Evolutionary conservation across 2,888 invertebrate genomes (phyloP), one percentile per base, ranked within the genome.

Genomic region (Eristalinus sepulchralis): DNA sequence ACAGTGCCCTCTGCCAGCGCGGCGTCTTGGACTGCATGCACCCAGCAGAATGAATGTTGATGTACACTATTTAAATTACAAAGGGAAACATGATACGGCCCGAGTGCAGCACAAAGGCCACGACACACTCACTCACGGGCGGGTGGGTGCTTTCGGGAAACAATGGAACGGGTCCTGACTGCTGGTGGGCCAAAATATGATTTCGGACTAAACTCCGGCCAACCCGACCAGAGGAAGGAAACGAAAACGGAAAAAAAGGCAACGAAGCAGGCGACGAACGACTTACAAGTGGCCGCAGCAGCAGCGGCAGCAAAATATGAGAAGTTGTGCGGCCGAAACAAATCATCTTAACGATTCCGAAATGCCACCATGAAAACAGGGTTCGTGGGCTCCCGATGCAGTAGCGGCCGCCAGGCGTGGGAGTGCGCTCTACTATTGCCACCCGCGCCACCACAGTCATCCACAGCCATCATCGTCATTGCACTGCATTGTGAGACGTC

Each of bases 171-270:
- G 73, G 83, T 75, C 78, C 86, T 71, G 86, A 82, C 83, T 83
- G 86, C 86, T 86, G 86, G 82, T 86, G 86, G 86, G 78, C 86
- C 86, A 83, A 86, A 86, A 83, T 83, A 75, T 83, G 86, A 86
- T 83, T 86, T 86, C 73, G 78, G 79, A 66, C 83, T 75, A 73
- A 85, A n/a, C 47, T 47, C 3, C 1, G 47, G n/a, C 47, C 47
- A 47, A 8, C 39, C 5, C 27, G 33, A 67, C 55, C 36, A 71
- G 67, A 53, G 57, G 31, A 53, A 55, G 27, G 39, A 4, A 72
- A 64, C 31, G 17, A 36, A 70, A 22, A 70, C 13, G 55, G 36
- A 63, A 63, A 67, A 63, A 63, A 67, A 17, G 62, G 13, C 55
- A 60, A 13, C 3, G 13, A 13, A 13, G 13, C 13, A 13, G 13